These are phyloP conservation scores for Colostygia pectinataria DNA, from an alignment of 2,888 invertebrate genomes.

Conservation along the genomic window DNA sequence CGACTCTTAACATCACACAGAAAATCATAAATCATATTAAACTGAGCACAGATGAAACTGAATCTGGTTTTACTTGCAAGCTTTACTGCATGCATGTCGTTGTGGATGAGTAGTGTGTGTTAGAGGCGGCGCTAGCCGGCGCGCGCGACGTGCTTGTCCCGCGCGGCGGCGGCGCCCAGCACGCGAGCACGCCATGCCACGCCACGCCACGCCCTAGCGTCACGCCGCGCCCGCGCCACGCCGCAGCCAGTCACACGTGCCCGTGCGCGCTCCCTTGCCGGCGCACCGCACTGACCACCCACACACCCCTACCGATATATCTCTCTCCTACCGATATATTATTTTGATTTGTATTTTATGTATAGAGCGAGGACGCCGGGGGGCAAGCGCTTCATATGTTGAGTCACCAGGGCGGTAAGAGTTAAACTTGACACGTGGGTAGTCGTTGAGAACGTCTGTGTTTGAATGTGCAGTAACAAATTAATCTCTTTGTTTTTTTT, in stretches of 20 bases:
- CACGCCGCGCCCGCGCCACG: slow-evolving; percentile 47
- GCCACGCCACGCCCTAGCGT: slow-evolving; percentile 27
- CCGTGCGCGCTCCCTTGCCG: slow-evolving; percentile 50
- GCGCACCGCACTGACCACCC: slow-evolving; percentile 67
- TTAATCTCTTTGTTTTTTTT: slow-evolving; percentile 81
- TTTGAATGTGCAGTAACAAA: slow-evolving; percentile 80
- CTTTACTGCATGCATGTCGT: slow-evolving; percentile 82
- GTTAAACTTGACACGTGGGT: slow-evolving; percentile 78
- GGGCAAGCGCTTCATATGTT: slow-evolving; percentile 94
- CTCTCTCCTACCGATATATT: slow-evolving; percentile 81
- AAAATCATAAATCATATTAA: slow-evolving; percentile 80
- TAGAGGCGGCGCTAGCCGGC: slow-evolving; percentile 39
- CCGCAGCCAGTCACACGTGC: slow-evolving; percentile 37
- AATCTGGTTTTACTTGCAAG: slow-evolving; percentile 82
- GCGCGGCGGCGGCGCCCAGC: too few species aligned
- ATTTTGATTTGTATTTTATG: slow-evolving; percentile 84
- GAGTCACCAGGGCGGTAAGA: slow-evolving; percentile 97
- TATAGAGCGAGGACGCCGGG: slow-evolving; percentile 96
- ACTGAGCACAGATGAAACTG: slow-evolving; percentile 82
- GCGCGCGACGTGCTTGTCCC: slow-evolving; percentile 33
- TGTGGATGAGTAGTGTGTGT: slow-evolving; percentile 77
- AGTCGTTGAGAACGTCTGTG: slow-evolving; percentile 83
- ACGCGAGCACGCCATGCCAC: slow-evolving; percentile 40
- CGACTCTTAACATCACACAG: slow-evolving; percentile 82
- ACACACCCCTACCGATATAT: slow-evolving; percentile 66